Conservation (phyloP, 2,888 invertebrate genomes). For the Lobophora halterata region DNA sequence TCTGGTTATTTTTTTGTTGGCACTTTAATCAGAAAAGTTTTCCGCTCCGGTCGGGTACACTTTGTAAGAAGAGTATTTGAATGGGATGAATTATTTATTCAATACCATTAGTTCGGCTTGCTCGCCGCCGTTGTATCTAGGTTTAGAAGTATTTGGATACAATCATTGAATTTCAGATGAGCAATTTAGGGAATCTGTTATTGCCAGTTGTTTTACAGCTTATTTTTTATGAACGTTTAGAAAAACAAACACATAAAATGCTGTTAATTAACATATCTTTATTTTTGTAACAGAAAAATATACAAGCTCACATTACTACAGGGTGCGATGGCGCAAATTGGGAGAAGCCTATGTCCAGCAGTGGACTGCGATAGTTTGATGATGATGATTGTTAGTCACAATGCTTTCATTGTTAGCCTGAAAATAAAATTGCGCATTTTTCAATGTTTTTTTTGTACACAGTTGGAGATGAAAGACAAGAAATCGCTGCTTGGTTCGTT, state of each 20-base stretch:
- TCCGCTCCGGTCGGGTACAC: slow-evolving; percentile 43
- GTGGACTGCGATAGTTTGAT: too few relatives aligned
- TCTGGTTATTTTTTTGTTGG: slow-evolving; percentile 63
- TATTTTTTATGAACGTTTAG: too few relatives aligned
- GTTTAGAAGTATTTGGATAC: slow-evolving; percentile 21
- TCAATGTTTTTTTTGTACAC: slow-evolving; percentile 21
- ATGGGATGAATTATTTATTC: slow-evolving; percentile 49
- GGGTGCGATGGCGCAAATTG: too few relatives aligned
- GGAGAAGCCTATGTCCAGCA: too few relatives aligned
- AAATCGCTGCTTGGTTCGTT: slow-evolving; percentile 86
- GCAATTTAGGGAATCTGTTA: slow-evolving; percentile 12
- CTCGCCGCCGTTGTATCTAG: slow-evolving; percentile 21
- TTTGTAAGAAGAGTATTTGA: slow-evolving; percentile 52
- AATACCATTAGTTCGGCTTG: slow-evolving; percentile 33
- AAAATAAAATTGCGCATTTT: not conserved
- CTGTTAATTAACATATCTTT: too few relatives aligned
- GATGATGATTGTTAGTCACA: too few relatives aligned
- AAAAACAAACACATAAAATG: too few relatives aligned
- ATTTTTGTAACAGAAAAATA: too few relatives aligned
- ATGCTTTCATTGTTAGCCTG: too few relatives aligned
- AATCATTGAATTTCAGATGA: slow-evolving; percentile 23
- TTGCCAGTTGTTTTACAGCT: not conserved
- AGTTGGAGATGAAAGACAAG: slow-evolving; percentile 73
- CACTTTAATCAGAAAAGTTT: slow-evolving; percentile 70
- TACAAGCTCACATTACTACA: too few relatives aligned